phyloP scores from a whole-genome alignment of 2,113 vertebrate species.

The Willisornis vidua region DNA sequence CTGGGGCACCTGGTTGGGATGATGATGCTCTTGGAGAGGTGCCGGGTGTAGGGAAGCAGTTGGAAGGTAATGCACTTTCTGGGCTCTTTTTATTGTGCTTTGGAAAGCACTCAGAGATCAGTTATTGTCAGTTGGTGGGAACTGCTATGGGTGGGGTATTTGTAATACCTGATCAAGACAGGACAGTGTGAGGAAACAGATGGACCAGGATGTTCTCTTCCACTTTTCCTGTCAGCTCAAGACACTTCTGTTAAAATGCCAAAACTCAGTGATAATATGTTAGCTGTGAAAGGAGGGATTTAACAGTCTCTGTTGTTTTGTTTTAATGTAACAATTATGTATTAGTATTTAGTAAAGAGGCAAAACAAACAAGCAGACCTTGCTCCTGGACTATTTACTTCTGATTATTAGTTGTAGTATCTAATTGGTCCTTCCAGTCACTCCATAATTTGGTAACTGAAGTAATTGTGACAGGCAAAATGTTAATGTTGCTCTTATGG shows the following conservation, averaged over 20 bases:
- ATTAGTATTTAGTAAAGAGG: not conserved
- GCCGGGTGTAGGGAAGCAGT: not conserved
- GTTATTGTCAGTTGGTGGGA: not conserved
- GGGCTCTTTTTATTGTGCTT: not conserved
- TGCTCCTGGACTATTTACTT: not conserved
- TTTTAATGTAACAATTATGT: not conserved
- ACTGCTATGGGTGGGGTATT: not conserved
- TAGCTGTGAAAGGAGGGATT: not conserved
- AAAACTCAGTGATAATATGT: not conserved
- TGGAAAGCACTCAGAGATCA: not conserved
- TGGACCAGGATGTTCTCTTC: not conserved
- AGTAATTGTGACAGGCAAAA: not conserved
- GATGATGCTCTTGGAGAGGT: not conserved
- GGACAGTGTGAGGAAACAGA: not conserved
- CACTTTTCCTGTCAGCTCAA: not conserved
- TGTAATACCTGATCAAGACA: not conserved
- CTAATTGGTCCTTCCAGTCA: not conserved
- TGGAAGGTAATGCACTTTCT: not conserved
- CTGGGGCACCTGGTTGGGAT: not conserved
- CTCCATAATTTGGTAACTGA: not conserved
- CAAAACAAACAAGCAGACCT: not conserved
- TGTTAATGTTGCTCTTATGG: not conserved
- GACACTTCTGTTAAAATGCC: not conserved
- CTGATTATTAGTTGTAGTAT: not conserved
- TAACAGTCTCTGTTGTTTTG: not conserved